phyloP scores from a whole-genome alignment of 2,888 invertebrate species.

The Netelia fuscicornis region DNA sequence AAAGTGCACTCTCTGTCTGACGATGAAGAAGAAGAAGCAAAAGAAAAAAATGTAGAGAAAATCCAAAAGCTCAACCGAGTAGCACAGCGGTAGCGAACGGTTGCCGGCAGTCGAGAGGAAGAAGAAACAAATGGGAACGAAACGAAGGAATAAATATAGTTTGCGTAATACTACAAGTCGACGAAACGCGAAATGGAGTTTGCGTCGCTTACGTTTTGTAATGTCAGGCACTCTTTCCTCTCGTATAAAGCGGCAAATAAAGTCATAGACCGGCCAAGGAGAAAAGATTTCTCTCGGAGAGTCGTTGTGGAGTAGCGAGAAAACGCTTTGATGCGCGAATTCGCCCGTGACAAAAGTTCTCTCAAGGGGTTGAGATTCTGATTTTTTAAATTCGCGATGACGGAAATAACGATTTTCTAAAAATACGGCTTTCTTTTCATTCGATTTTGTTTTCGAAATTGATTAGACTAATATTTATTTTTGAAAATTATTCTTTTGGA shows the following conservation, averaged over 20 bases:
- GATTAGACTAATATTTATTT: neutral
- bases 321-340: conserved; percentile 35
- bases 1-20: conserved; percentile 59
- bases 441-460: neutral
- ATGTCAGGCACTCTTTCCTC: conserved; percentile 15
- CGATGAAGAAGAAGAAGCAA: conserved; percentile 31
- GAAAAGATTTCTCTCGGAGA: neutral
- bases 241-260: conserved; percentile 33
- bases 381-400: too few relatives aligned
- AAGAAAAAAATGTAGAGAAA: conserved; percentile 36
- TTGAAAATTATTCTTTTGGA: neutral
- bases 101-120: neutral
- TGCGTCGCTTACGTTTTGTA: conserved; percentile 26
- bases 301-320: conserved; percentile 26
- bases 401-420: too few relatives aligned
- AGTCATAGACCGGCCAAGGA: neutral
- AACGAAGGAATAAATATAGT: conserved; percentile 56
- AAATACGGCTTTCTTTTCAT: too few relatives aligned
- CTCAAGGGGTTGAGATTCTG: neutral
- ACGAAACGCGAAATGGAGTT: conserved; percentile 53
- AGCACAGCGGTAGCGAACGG: conserved; percentile 28
- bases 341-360: conserved; percentile 6
- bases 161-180: conserved; percentile 45
- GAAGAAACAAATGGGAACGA: conserved; percentile 45
- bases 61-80: conserved; percentile 48